These are phyloP conservation scores for Oenanthe oenanthe DNA, from an alignment of 2,113 vertebrate genomes.

Conservation along the genomic window DNA sequence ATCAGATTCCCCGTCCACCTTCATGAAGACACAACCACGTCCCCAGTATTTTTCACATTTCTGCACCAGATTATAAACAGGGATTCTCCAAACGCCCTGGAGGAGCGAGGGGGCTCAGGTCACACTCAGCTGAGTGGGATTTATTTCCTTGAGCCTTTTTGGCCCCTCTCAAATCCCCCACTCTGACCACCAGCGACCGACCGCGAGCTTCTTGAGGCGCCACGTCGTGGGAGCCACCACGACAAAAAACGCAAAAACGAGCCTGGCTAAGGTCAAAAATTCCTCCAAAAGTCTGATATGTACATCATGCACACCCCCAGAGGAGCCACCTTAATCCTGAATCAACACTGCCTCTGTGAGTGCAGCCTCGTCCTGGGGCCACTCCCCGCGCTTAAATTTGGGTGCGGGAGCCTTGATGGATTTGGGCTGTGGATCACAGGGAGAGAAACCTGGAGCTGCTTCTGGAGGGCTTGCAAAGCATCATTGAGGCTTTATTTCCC, in stretches of 20 bases:
- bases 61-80: background rate
- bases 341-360: background rate
- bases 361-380: background rate
- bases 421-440: background rate
- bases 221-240: background rate
- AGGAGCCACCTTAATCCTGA: conserved; percentile 53
- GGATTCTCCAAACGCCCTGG: background rate
- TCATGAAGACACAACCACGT: background rate
- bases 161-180: background rate
- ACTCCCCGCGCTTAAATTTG: background rate
- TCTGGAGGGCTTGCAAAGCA: background rate
- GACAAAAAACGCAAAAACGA: background rate
- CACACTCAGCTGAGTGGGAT: background rate
- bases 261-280: conserved; percentile 4
- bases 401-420: background rate
- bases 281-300: background rate
- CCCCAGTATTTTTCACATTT: background rate
- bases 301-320: background rate
- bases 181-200: background rate
- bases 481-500: background rate
- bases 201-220: background rate
- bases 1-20: background rate
- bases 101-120: background rate
- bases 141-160: background rate
- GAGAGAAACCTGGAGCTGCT: background rate